Evolutionary conservation across 2,888 invertebrate species (phyloP), one percentile per base, ranked within the genome.

Genomic region (Patella pellucida): DNA sequence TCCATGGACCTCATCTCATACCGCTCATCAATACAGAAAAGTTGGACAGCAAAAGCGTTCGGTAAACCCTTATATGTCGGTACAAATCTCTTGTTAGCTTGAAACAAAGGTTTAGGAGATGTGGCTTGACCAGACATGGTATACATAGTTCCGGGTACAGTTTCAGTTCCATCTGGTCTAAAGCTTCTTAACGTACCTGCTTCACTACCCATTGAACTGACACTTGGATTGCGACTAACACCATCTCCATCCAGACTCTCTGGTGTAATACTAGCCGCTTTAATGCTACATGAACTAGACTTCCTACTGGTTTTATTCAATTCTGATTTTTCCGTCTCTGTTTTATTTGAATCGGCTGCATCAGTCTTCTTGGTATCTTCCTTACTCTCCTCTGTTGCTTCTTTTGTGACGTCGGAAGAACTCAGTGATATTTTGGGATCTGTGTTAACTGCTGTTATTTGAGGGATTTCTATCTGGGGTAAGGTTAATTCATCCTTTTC

Each of bases 1-100:
- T 91, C 91, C 73, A 84, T 81, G 1, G 91, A 90, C 76, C 91
- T 90, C 88, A 89, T 90, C 82, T 91, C 91, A 82, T 88, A 90
- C 82, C 85, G 83, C 78, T 91, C 91, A 81, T 90, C 90, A 73
- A 91, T 89, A 80, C 89, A 89, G 83, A 91, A 91, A 5, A 91
- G 86, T 81, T 91, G 91, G n/a, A 91, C 88, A 70, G 87, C 85
- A 84, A 91, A 88, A 16, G 89, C 89, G 78, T 89, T 89, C 9
- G 78, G 77, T 67, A 80, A 82, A 71, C 90, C 91, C 41, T 83
- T 80, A 82, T 89, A 91, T 4, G 76, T 83, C 4, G 90, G 90
- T n/a, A 89, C 83, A 84, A 88, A 89, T 75, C 85, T 78, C 73
- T 85, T 86, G 0, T 62, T 62, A 9, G 62, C 11, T 23, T 19